Percentiles rank a stretch among this genome's conserved stretches.
Conservation (phyloP, 1,140 invertebrate species). For the Neodiprion lecontei region DNA sequence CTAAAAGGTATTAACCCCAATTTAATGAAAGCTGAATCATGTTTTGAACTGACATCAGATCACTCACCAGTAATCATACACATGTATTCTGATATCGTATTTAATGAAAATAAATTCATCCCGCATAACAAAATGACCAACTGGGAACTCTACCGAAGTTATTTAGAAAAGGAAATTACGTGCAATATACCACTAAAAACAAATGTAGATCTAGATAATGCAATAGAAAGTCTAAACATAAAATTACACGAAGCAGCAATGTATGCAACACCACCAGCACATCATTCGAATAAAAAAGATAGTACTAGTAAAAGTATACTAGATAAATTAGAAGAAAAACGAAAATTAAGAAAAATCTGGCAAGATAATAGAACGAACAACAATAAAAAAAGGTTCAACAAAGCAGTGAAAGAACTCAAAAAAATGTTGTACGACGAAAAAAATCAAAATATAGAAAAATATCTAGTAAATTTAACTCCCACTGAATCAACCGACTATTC, state of each 20-base stretch:
- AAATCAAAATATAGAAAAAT: conserved; percentile 10
- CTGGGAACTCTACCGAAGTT: background rate
- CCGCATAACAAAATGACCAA: background rate
- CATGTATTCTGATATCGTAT: background rate
- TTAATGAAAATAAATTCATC: background rate
- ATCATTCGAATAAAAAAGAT: too few species aligned
- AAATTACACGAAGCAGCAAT: too few species aligned
- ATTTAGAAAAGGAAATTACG: background rate
- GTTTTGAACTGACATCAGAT: too few species aligned
- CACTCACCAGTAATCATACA: conserved; percentile 20
- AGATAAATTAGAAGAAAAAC: conserved; percentile 15
- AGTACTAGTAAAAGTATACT: background rate
- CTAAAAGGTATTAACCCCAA: too few species aligned
- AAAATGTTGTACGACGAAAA: background rate
- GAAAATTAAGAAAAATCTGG: conserved; percentile 5
- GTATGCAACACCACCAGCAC: too few species aligned
- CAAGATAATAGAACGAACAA: background rate
- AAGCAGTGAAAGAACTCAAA: conserved; percentile 9
- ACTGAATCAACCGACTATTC: conserved; percentile 27
- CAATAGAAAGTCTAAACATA: too few species aligned
- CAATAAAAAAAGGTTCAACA: conserved; percentile 16
- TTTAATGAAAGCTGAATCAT: too few species aligned
- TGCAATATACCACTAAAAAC: background rate
- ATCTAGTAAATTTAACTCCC: conserved; percentile 10
- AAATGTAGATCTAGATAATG: too few species aligned